Percentiles rank a stretch among this genome's conserved stretches.
These are phyloP conservation scores for Peribatodes rhomboidaria DNA, from an alignment of 2,888 invertebrate species.

Conservation along the genomic window DNA sequence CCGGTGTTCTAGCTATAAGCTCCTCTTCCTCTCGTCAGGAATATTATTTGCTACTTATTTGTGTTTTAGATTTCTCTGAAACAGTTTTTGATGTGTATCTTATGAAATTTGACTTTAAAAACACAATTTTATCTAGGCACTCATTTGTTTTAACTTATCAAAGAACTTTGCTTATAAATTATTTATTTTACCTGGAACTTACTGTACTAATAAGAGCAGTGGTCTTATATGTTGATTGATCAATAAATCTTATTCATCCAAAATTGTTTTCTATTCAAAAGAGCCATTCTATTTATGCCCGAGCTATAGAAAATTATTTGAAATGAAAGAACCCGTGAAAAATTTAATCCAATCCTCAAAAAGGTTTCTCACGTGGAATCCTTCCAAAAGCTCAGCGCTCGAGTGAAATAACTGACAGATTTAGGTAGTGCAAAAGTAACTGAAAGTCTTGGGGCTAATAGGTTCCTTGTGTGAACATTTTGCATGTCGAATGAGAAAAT, in stretches of 20 bases:
- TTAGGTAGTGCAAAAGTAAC: slow-evolving; percentile 15
- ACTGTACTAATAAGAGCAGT: no score
- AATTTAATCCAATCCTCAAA: slow-evolving; percentile 62
- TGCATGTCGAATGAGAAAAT: slow-evolving; percentile 39
- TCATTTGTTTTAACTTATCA: no score
- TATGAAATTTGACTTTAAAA: background rate
- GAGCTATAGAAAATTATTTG: slow-evolving; percentile 38
- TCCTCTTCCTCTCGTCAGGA: slow-evolving; percentile 41
- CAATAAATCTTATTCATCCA: slow-evolving; percentile 15
- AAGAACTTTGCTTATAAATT: no score
- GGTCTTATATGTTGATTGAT: background rate
- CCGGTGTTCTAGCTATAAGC: slow-evolving; percentile 49
- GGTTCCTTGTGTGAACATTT: slow-evolving; percentile 21
- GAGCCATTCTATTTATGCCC: background rate
- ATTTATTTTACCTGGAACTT: no score
- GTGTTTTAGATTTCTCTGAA: slow-evolving; percentile 27
- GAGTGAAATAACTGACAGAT: slow-evolving; percentile 30
- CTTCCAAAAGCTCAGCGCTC: slow-evolving; percentile 46
- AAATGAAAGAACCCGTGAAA: slow-evolving; percentile 57
- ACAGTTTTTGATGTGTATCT: no score
- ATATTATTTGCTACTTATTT: slow-evolving; percentile 37
- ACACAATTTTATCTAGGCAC: background rate
- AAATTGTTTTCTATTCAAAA: background rate
- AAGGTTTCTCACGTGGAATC: slow-evolving; percentile 58
- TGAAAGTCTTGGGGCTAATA: slow-evolving; percentile 7